Base-by-base conservation (phyloP, 2,797 vertebrate genomes). In the Phrynocephalus vlangalii region DNA sequence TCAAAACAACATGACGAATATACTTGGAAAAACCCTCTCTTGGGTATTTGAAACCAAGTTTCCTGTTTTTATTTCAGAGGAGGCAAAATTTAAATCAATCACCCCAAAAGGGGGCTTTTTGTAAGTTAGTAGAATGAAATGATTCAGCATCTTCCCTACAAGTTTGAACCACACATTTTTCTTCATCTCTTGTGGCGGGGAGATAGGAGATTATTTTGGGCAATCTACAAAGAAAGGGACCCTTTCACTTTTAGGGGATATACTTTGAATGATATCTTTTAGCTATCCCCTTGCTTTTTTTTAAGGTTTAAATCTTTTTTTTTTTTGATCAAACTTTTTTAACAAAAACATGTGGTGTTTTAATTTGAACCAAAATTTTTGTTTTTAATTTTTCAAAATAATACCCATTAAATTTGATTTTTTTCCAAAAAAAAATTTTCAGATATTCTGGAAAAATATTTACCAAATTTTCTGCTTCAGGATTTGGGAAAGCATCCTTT, bases 401-500 rank as follows among this genome's bases (percentile, higher is more conserved):
- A n/a, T n/a, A n/a, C n/a, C n/a, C n/a, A n/a, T n/a, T n/a, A n/a
- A 13, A 71, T 87, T 85, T 76, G 15, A 82, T 86, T 8, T 18
- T 84, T 89, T 87, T 82, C 77, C 7, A 71, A 84, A 83, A n/a
- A 77, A 66, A 28, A 72, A 82, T 26, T 90, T 87, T 77, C 4
- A 16, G 16, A 50, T 9, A 52, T 10, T 20, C 1, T 3, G n/a
- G 86, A 93, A n/a, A n/a, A n/a, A n/a, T 30, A 80, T 44, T n/a
- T 91, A 13, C n/a, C n/a, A n/a, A n/a, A n/a, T 1, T 28, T 85
- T 68, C 67, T 72, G n/a, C 4, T 4, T 76, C 81, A 30, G 86
- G 82, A 76, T 75, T 82, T 70, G 83, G n/a, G n/a, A 86, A 89
- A 48, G 18, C 15, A 86, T 82, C 90, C n/a, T n/a, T 75, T 83